These are phyloP conservation scores for Zoanthus sociatus DNA, from an alignment of 92 coral and sea anemone species.

Conservation along the genomic window DNA sequence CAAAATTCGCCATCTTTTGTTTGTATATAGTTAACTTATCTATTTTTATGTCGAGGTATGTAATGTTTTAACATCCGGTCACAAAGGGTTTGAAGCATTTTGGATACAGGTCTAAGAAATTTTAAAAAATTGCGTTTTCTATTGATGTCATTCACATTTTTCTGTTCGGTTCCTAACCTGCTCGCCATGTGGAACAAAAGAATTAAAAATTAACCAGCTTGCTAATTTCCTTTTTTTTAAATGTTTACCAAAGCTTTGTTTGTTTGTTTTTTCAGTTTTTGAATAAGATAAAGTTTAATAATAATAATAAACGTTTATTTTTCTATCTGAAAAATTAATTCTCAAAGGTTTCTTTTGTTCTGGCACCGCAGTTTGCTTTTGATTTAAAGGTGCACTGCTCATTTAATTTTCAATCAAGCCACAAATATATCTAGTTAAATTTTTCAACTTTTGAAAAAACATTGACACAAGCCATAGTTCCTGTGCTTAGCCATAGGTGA, in stretches of 20 bases:
- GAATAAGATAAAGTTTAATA: not conserved
- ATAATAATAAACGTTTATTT: not conserved
- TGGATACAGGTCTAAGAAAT: not conserved
- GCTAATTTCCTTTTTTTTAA: not conserved
- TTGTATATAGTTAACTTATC: no score
- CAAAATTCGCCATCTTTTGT: no score
- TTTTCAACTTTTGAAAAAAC: no score
- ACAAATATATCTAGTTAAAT: no score
- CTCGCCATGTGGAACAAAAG: constrained; percentile 32
- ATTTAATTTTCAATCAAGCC: no score
- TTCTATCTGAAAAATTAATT: not conserved
- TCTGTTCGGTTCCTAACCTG: constrained; percentile 24
- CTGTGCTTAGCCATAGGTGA: no score
- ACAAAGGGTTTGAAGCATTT: not conserved
- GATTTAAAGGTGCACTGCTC: no score
- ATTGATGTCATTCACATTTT: not conserved
- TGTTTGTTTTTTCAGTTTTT: not conserved
- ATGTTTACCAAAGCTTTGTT: not conserved
- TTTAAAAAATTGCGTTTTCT: not conserved
- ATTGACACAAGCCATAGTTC: no score
- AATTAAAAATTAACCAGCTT: constrained; percentile 28
- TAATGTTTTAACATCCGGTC: not conserved
- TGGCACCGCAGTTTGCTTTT: no score
- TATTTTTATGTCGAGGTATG: not conserved
- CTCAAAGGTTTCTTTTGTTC: not conserved